A percentile compares a stretch with the other conserved stretches of the same genome.
Conservation (phyloP, 1,140 invertebrate genomes). For the Drosophila nigrodunni region DNA sequence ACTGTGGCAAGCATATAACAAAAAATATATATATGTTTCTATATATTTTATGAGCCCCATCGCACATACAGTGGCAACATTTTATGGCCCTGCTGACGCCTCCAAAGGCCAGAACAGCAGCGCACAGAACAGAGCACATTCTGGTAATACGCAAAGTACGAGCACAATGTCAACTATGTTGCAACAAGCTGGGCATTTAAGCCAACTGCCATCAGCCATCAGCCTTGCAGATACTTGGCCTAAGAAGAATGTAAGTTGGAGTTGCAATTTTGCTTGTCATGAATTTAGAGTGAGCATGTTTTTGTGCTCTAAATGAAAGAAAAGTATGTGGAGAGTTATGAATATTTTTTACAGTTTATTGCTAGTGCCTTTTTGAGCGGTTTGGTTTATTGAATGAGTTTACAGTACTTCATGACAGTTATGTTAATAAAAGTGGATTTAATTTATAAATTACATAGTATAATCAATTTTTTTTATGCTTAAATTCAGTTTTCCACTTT, state of each 20-base stretch:
- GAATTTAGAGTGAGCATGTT: neutral
- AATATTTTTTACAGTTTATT: too few species aligned
- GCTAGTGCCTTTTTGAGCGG: too few species aligned
- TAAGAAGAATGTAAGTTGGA: neutral
- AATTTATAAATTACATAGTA: too few species aligned
- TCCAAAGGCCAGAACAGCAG: conserved; percentile 35
- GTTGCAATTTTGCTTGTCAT: neutral
- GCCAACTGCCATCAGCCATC: conserved; percentile 3
- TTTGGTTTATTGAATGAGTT: too few species aligned
- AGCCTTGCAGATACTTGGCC: neutral
- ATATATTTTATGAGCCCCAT: conserved; percentile 18
- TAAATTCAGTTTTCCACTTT: too few species aligned
- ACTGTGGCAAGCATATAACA: conserved; percentile 19
- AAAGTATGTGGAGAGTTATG: too few species aligned
- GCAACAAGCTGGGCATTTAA: conserved; percentile 34
- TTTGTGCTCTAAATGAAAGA: neutral
- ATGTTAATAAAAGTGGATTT: too few species aligned
- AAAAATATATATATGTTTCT: conserved; percentile 2
- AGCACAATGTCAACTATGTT: conserved; percentile 8
- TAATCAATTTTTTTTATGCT: too few species aligned
- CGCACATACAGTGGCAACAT: conserved; percentile 13
- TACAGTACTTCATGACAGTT: too few species aligned
- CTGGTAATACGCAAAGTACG: neutral
- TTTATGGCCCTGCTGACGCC: conserved; percentile 63
- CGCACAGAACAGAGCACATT: conserved; percentile 37